Evolutionary conservation across 2,113 vertebrate genomes (phyloP).

Genomic region (Cyprichromis sp.): DNA sequence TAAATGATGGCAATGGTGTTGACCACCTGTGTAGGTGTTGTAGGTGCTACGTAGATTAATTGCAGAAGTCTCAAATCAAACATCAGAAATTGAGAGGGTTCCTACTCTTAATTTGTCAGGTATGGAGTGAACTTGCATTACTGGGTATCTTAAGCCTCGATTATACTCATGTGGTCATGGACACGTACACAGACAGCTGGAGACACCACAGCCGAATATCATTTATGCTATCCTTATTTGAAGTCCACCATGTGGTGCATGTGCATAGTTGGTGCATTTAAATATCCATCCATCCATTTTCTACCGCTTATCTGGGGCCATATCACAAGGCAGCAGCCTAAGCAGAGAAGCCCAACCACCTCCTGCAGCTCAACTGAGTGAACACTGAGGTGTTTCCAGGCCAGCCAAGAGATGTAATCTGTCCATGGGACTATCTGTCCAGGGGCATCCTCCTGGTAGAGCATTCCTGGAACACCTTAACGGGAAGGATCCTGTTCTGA

Average conservation of each 20-base stretch:
- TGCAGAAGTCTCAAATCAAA: background rate
- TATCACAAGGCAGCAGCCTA: background rate
- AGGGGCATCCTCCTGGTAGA: background rate
- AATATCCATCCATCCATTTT: background rate
- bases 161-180: background rate
- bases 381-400: background rate
- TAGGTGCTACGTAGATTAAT: background rate
- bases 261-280: background rate
- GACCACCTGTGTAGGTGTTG: background rate
- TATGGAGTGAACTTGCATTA: background rate
- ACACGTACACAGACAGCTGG: background rate
- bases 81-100: accelerated
- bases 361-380: accelerated
- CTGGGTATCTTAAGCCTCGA: background rate
- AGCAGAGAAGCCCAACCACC: background rate
- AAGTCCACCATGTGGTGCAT: background rate
- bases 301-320: background rate
- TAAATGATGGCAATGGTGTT: background rate
- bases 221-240: background rate
- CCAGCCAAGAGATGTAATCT: background rate
- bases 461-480: accelerated
- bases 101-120: background rate
- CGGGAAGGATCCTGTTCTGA: background rate
- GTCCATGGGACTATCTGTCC: background rate
- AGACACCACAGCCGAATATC: background rate